These are phyloP conservation scores for Acanthaster planci DNA, from an alignment of 35 echinoderm and acorn worm genomes.

Conservation along the genomic window DNA sequence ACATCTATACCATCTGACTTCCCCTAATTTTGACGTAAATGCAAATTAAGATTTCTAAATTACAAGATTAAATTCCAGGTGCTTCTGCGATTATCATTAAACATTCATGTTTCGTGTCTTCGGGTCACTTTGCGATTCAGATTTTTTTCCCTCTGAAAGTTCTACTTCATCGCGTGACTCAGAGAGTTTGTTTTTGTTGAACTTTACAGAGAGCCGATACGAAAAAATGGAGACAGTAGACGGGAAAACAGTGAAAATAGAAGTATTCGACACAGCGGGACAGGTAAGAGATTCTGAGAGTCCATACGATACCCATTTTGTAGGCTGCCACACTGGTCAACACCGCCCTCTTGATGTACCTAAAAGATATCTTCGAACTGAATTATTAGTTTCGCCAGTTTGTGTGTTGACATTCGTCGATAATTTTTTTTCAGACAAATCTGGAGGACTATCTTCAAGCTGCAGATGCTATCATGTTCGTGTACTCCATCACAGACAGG, in stretches of 20 bases:
- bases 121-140: too few species aligned
- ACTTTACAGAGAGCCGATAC: slow-evolving; percentile 79
- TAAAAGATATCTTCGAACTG: too few species aligned
- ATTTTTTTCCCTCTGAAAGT: too few species aligned
- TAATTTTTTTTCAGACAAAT: slow-evolving; percentile 49
- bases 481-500: slow-evolving; percentile 84
- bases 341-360: too few species aligned
- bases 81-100: too few species aligned
- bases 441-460: slow-evolving; percentile 75
- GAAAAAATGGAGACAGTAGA: slow-evolving; percentile 81
- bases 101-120: background rate
- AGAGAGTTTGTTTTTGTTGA: too few species aligned
- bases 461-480: slow-evolving; percentile 85
- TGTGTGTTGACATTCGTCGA: background rate
- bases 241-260: slow-evolving; percentile 73
- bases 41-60: too few species aligned
- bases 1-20: too few species aligned
- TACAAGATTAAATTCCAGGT: too few species aligned
- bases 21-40: too few species aligned
- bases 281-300: slow-evolving; percentile 78
- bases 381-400: background rate
- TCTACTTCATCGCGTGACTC: too few species aligned
- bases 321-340: too few species aligned
- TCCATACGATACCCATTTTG: background rate
- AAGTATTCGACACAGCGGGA: slow-evolving; percentile 80